These are phyloP conservation scores for Apodemia hepburni DNA, from an alignment of 2,888 invertebrate genomes.

Conservation along the genomic window DNA sequence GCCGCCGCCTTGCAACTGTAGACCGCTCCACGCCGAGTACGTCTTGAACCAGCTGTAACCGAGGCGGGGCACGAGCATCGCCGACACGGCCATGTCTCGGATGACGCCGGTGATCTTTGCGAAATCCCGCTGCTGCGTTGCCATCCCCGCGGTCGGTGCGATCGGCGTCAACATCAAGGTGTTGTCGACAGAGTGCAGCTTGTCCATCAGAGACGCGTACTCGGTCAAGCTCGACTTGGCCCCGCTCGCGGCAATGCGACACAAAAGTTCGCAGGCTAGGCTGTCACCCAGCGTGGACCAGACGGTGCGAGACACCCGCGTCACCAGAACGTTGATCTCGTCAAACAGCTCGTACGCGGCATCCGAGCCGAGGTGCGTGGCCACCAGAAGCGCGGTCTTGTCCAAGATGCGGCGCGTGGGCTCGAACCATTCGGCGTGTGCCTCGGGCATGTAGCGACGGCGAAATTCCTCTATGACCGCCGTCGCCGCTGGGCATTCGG, in stretches of 20 bases:
- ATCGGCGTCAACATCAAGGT: too few species aligned
- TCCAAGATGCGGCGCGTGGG: background rate
- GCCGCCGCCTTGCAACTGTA: conserved; percentile 6
- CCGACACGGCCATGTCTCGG: conserved; percentile 13
- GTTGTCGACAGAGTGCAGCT: too few species aligned
- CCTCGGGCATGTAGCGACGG: conserved; percentile 2
- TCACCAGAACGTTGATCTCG: conserved; percentile 10
- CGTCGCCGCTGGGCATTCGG: background rate
- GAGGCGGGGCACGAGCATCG: conserved; percentile 18
- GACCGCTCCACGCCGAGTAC: conserved; percentile 16
- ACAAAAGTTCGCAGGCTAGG: conserved; percentile 11
- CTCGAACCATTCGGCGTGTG: background rate
- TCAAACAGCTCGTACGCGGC: conserved; percentile 15
- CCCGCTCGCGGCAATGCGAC: conserved; percentile 15
- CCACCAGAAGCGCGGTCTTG: background rate
- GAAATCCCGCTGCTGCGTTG: conserved; percentile 1
- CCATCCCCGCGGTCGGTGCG: too few species aligned
- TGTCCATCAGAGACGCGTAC: too few species aligned
- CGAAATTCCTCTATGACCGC: conserved; percentile 2
- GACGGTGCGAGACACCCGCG: background rate
- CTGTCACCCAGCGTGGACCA: conserved; percentile 8
- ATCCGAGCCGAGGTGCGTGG: background rate
- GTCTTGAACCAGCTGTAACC: conserved; percentile 16
- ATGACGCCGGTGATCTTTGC: conserved; percentile 15
- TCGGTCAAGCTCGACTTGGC: conserved; percentile 11